Percentiles rank a stretch among this genome's conserved stretches.
These are phyloP conservation scores for Eupithecia vulgata DNA, from an alignment of 2,888 invertebrate genomes.

Conservation along the genomic window DNA sequence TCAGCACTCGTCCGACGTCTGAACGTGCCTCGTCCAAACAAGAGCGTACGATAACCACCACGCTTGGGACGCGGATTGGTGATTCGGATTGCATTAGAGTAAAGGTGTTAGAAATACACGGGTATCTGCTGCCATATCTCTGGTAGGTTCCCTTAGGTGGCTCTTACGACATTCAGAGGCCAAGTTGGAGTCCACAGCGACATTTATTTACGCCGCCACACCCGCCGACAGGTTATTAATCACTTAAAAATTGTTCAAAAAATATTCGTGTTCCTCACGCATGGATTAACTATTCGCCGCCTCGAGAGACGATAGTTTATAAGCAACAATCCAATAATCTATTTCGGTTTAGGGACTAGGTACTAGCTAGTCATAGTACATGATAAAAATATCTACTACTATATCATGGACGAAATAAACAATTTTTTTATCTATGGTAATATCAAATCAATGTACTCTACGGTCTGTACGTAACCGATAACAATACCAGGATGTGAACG, in stretches of 20 bases:
- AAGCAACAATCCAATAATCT: background rate
- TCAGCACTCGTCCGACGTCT: too few species aligned
- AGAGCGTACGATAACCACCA: background rate
- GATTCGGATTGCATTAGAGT: background rate
- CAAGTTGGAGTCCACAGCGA: background rate
- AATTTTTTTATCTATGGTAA: too few species aligned
- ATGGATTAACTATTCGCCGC: background rate
- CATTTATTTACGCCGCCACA: background rate
- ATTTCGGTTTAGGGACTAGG: background rate
- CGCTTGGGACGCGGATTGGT: background rate
- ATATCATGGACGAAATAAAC: background rate
- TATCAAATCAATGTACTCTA: background rate
- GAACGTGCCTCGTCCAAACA: too few species aligned
- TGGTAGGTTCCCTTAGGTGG: background rate
- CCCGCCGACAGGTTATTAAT: background rate
- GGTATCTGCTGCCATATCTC: background rate
- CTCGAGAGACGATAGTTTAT: background rate
- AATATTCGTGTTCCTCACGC: background rate
- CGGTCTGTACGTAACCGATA: conserved; percentile 16
- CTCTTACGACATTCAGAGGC: background rate
- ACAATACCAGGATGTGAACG: conserved; percentile 40
- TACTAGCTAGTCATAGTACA: background rate
- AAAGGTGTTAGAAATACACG: background rate
- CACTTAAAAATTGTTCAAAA: background rate
- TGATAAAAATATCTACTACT: background rate